Evolutionary conservation across 2,888 invertebrate species (phyloP), one percentile per base, ranked within the genome.

Genomic region (Blastobasis lacticolella): DNA sequence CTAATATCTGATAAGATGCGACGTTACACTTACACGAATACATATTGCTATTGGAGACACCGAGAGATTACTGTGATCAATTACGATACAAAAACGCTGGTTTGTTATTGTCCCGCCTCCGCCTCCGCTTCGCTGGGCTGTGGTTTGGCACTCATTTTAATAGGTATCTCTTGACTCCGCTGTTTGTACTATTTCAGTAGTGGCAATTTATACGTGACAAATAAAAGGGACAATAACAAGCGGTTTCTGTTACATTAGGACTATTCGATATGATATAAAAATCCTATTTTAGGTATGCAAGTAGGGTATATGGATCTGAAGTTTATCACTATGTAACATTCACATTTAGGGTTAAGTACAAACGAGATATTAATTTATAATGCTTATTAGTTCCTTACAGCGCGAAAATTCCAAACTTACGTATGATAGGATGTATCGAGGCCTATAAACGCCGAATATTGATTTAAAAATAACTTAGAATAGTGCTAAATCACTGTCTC

Each of bases 71-170:
- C 72, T 75, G 75, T 67, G 63, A 66, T 63, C 67, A 65, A 69
- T 65, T 49, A 54, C 61, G 51, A 58, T 61, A 61, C 10, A 23
- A 55, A 61, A 53, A 50, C 49, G 50, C 38, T 55, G 70, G 75
- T 78, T 71, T 74, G 79, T 78, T 75, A 75, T 75, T 79, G 78
- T 72, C 81, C 78, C 59, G 60, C 23, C 23, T 23, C 23, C 23
- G 23, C 23, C 23, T 23, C 23, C 23, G 23, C 23, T 23, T 2
- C 23, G 23, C 23, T 62, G 61, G 66, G 67, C 56, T 66, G 73
- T 75, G 73, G 73, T 86, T 85, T 86, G 85, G 85, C 85, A 86
- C 86, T 79, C 66, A 66, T 65, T 58, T 54, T 63, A 57, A 64
- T 54, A 61, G 57, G 45, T 45, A 10, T 4, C 23, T 45, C 23